phyloP scores from a whole-genome alignment of 2,888 invertebrate species.

The Phyllotreta striolata region DNA sequence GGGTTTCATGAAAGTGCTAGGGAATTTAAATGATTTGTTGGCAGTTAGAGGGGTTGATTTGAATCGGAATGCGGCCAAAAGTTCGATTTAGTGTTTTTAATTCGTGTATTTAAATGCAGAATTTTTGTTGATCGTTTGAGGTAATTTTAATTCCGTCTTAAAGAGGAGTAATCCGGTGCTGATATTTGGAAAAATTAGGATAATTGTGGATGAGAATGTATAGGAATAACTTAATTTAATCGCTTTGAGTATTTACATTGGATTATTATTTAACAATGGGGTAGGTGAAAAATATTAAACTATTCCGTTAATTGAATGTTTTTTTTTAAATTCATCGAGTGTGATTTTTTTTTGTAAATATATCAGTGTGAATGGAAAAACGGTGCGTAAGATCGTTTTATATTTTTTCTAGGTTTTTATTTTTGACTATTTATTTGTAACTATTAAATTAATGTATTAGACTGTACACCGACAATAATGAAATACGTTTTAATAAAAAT shows the following conservation, averaged over 20 bases:
- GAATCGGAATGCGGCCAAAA: no score
- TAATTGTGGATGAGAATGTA: constrained; percentile 17
- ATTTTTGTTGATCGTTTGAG: no score
- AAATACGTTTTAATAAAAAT: constrained; percentile 23
- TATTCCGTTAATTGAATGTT: no score
- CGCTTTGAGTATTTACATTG: background rate
- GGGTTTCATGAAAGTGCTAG: background rate
- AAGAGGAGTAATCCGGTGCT: constrained; percentile 22
- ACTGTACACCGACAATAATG: constrained; percentile 16
- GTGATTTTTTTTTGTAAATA: constrained; percentile 33
- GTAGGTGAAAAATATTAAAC: no score
- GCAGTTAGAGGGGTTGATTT: no score
- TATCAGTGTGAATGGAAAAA: constrained; percentile 28
- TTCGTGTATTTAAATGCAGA: no score
- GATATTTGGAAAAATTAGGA: constrained; percentile 16
- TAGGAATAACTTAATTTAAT: constrained; percentile 19
- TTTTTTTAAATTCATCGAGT: background rate
- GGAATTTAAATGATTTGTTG: no score
- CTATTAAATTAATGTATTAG: constrained; percentile 20
- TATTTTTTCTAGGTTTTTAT: constrained; percentile 18
- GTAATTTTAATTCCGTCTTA: background rate
- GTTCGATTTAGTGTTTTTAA: no score
- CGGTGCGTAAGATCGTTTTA: constrained; percentile 2
- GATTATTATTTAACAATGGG: no score
- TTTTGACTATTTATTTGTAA: constrained; percentile 25